Evolutionary conservation across 92 coral and sea anemone genomes (phyloP).

Genomic region (Phymanthus crucifer): DNA sequence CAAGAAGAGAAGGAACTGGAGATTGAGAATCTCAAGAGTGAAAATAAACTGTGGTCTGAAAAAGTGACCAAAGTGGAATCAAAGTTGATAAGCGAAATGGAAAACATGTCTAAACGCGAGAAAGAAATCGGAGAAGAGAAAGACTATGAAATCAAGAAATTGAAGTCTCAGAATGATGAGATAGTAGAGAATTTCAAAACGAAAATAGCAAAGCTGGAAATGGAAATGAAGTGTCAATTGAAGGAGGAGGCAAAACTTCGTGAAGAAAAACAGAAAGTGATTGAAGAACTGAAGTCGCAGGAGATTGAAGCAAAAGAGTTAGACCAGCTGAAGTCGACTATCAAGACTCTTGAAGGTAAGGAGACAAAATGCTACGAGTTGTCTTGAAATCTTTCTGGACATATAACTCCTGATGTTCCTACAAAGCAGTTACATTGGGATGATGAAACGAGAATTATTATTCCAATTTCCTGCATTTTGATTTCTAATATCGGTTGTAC

Average conservation of each 20-base stretch:
- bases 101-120: neutral
- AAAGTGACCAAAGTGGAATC: neutral
- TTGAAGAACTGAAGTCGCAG: neutral
- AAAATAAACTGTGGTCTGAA: neutral
- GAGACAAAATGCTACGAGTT: too few species aligned
- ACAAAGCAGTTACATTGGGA: too few species aligned
- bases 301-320: neutral
- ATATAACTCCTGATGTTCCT: too few species aligned
- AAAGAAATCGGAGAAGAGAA: neutral
- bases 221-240: neutral
- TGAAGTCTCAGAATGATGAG: neutral
- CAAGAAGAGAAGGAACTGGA: neutral
- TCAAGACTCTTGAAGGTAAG: neutral
- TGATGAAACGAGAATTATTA: too few species aligned
- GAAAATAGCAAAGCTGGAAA: neutral
- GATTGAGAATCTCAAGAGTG: neutral
- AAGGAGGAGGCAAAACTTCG: neutral
- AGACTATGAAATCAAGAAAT: neutral
- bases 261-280: neutral
- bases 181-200: neutral
- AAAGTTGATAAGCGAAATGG: neutral
- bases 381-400: too few species aligned
- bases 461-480: too few species aligned
- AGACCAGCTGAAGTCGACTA: neutral
- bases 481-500: too few species aligned